phyloP scores from a whole-genome alignment of 2,888 invertebrate genomes.

The Aporophyla lueneburgensis region DNA sequence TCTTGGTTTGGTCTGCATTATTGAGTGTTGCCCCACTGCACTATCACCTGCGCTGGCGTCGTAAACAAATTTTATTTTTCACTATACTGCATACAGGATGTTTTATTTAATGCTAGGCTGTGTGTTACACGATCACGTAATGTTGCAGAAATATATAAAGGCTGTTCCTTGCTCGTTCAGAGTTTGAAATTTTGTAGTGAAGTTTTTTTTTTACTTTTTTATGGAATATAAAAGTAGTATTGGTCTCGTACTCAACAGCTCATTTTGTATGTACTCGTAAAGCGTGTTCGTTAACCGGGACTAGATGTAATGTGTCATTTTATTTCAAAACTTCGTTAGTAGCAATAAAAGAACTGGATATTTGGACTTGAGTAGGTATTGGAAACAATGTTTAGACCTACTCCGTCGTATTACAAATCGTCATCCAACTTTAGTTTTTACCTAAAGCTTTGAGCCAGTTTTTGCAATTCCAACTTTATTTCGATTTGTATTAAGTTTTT shows the following conservation, averaged over 20 bases:
- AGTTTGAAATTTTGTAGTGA: slow-evolving; percentile 37
- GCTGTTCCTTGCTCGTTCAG: slow-evolving; percentile 16
- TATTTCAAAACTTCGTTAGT: slow-evolving; percentile 12
- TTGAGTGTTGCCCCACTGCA: slow-evolving; percentile 57
- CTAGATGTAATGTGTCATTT: slow-evolving; percentile 18
- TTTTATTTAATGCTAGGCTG: slow-evolving; percentile 56
- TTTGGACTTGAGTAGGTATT: background rate
- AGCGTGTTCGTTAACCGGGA: slow-evolving; percentile 18
- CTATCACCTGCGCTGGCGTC: slow-evolving; percentile 51
- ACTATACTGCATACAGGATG: slow-evolving; percentile 35
- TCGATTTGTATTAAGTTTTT: too few species aligned
- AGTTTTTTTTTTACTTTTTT: slow-evolving; percentile 45
- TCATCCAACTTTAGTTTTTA: too few species aligned
- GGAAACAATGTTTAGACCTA: too few species aligned
- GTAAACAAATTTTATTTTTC: slow-evolving; percentile 66
- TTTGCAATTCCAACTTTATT: too few species aligned
- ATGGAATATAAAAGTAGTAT: slow-evolving; percentile 35
- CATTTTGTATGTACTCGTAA: slow-evolving; percentile 24
- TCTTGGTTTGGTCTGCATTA: slow-evolving; percentile 57
- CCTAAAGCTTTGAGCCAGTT: too few species aligned
- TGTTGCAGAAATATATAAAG: slow-evolving; percentile 31
- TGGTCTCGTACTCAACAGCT: background rate
- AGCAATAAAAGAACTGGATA: background rate
- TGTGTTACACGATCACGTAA: slow-evolving; percentile 62
- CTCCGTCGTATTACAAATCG: too few species aligned